phyloP scores from a whole-genome alignment of 2,888 invertebrate genomes.

The Leucophora obtusa region DNA sequence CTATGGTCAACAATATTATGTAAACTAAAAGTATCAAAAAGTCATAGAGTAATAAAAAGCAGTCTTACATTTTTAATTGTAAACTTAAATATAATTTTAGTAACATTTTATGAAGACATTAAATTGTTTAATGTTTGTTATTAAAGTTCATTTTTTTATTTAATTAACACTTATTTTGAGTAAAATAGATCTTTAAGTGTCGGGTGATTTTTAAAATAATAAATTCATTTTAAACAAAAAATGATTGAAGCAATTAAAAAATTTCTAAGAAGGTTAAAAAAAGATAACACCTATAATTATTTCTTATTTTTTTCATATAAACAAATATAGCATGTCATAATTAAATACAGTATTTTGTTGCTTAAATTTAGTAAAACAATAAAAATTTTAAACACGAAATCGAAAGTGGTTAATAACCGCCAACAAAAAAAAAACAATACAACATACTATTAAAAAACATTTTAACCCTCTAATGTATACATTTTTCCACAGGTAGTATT shows the following conservation, averaged over 20 bases:
- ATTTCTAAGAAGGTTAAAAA: slow-evolving; percentile 4
- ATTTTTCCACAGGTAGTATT: no score
- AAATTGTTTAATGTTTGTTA: not conserved
- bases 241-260: not conserved
- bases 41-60: not conserved
- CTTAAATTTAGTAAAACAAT: not conserved
- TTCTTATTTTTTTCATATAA: not conserved
- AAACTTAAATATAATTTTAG: slow-evolving; percentile 13
- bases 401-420: slow-evolving; percentile 42
- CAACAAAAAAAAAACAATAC: slow-evolving; percentile 18
- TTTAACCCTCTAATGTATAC: no score
- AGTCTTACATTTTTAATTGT: slow-evolving; percentile 8
- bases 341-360: not conserved
- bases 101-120: slow-evolving; percentile 11
- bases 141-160: slow-evolving; percentile 29
- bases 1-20: not conserved
- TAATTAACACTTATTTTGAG: slow-evolving; percentile 18
- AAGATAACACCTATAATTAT: slow-evolving; percentile 12
- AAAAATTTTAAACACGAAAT: slow-evolving; percentile 33
- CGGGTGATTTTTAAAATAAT: slow-evolving; percentile 25
- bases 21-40: not conserved
- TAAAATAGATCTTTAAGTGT: not conserved
- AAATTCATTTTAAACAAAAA: slow-evolving; percentile 13
- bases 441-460: not conserved
- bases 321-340: slow-evolving; percentile 8